phyloP scores from a whole-genome alignment of 2,797 vertebrate species.

The Cynopterus sphinx region DNA sequence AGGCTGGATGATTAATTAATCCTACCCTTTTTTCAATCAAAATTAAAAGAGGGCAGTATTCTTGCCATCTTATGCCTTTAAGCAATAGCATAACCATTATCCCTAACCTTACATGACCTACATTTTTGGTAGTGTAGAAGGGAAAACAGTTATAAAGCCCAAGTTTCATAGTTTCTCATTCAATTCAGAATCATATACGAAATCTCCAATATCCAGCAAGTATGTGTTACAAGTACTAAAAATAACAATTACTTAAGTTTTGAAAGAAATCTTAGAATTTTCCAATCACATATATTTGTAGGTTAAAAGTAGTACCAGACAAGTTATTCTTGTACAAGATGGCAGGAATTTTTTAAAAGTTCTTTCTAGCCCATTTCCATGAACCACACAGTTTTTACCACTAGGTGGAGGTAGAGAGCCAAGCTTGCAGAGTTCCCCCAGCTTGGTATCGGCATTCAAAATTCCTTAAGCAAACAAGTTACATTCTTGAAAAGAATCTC shows the following conservation, averaged over 20 bases:
- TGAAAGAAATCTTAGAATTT: slow-evolving; percentile 4
- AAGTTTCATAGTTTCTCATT: background rate
- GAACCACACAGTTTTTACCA: background rate
- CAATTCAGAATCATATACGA: background rate
- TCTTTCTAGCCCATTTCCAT: background rate
- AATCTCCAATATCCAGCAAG: background rate
- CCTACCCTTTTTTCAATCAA: slow-evolving; percentile 30
- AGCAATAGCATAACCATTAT: background rate
- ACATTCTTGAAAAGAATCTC: slow-evolving; percentile 35
- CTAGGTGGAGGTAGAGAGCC: background rate
- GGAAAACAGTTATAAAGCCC: background rate
- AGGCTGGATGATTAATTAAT: background rate
- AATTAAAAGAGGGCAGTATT: slow-evolving; percentile 42
- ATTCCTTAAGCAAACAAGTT: background rate
- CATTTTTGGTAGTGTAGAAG: background rate
- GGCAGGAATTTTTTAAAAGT: background rate
- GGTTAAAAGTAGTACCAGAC: background rate
- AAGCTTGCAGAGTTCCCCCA: background rate
- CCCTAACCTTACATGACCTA: background rate
- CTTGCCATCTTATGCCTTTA: background rate
- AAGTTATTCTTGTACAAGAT: background rate
- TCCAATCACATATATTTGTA: background rate
- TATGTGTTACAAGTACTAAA: background rate
- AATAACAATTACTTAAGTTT: background rate
- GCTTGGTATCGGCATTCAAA: background rate